Base-by-base conservation (phyloP, 2,113 vertebrate genomes). In the Megaleporinus macrocephalus region DNA sequence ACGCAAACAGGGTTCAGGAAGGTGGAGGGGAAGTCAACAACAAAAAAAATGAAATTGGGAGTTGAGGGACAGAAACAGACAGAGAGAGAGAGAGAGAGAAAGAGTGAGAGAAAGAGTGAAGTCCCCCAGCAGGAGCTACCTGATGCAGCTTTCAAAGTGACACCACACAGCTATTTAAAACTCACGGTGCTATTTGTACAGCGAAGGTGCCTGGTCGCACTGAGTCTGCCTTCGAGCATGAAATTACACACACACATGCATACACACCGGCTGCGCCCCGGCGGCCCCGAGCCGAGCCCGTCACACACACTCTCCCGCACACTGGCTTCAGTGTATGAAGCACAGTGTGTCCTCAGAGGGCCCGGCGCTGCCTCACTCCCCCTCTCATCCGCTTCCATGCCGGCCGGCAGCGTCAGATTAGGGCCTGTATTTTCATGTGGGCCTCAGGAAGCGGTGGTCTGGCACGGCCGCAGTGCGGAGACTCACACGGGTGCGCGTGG, bases 401-500 rank as follows among this genome's bases (percentile, higher is more conserved):
- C 88, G 88, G 89, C 89, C 89, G 89, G 86, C 83, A 89, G 83
- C 82, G 78, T 82, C 84, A 83, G 89, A 89, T 89, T 88, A 86
- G 86, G 90, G 90, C 90, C 93, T 95, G 93, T 94, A 92, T 94
- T 95, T 95, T 93, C 87, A 85, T 82, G 78, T 86, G 87, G 89
- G 87, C 89, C 90, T 94, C 88, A 90, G 95, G 91, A 95, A 96
- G 91, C 3, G 0, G 89, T 49, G 89, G 91, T 93, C 91, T 95
- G 92, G 88, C 89, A 76, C 65, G 57, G 33, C 27, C 79, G 81
- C 80, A 1, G 73, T 80, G 11, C 68, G 59, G 72, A 82, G 65
- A 85, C 82, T 80, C 77, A 85, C 44, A 81, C 18, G 0, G 55
- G 71, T 74, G 74, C 78, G 72, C 70, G 33, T 85, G 29, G 59